These are phyloP conservation scores for Ditula angustiorana DNA, from an alignment of 2,888 invertebrate genomes.

Conservation along the genomic window DNA sequence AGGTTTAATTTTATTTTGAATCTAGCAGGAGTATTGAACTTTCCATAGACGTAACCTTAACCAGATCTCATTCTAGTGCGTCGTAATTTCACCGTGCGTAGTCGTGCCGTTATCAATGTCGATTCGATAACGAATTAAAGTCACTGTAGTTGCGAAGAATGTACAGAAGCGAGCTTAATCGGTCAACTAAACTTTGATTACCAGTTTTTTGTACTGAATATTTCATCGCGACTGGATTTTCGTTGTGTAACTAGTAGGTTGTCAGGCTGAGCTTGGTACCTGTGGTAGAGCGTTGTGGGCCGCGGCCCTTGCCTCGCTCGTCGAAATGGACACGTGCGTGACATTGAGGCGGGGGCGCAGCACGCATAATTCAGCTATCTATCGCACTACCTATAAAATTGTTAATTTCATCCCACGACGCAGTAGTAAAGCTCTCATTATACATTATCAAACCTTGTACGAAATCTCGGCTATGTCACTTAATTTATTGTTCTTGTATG, in stretches of 20 bases:
- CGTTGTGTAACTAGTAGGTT: conserved; percentile 50
- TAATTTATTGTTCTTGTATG: no score
- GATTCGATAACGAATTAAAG: conserved; percentile 68
- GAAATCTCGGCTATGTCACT: no score
- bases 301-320: conserved; percentile 48
- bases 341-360: conserved; percentile 62
- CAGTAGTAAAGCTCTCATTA: neutral
- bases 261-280: conserved; percentile 34
- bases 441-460: no score
- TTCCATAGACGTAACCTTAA: conserved; percentile 48
- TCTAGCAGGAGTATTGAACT: conserved; percentile 29
- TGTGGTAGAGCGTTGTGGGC: conserved; percentile 48
- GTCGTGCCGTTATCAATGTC: conserved; percentile 78
- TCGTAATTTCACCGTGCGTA: conserved; percentile 78
- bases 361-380: conserved; percentile 42
- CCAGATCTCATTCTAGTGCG: conserved; percentile 70
- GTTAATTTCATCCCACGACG: neutral
- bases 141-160: conserved; percentile 45
- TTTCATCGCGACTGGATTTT: conserved; percentile 42
- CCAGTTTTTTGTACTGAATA: conserved; percentile 38
- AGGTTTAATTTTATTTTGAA: neutral
- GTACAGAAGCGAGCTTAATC: conserved; percentile 36
- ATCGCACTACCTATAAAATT: conserved; percentile 3
- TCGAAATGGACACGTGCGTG: conserved; percentile 65
- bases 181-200: conserved; percentile 10